These are phyloP conservation scores for Eulemur mongoz DNA, from an alignment of 2,797 vertebrate species.

Conservation along the genomic window DNA sequence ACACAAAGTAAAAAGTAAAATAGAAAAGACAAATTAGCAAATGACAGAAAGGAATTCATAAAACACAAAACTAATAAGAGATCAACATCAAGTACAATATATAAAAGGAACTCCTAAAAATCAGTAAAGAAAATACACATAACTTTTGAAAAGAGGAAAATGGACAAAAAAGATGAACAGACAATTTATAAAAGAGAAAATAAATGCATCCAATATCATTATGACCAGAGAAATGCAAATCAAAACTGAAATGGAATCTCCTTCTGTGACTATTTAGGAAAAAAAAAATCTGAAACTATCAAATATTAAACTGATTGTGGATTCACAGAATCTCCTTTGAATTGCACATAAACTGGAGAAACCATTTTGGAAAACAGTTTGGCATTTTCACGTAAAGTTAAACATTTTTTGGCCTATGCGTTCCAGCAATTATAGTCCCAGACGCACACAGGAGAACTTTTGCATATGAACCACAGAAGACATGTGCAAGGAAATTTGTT, in stretches of 20 bases:
- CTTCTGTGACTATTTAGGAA: not conserved
- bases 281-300: not conserved
- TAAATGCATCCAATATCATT: not conserved
- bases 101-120: not conserved
- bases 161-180: not conserved
- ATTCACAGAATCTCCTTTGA: not conserved
- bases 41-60: not conserved
- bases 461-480: not conserved
- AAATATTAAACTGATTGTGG: not conserved
- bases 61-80: not conserved
- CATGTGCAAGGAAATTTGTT: not conserved
- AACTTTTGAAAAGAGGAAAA: not conserved
- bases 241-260: not conserved
- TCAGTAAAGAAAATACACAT: not conserved
- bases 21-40: not conserved
- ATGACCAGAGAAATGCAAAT: not conserved
- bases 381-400: not conserved
- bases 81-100: not conserved
- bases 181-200: not conserved
- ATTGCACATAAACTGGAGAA: not conserved
- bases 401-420: not conserved
- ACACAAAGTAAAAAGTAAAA: not conserved
- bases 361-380: not conserved
- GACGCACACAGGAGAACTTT: not conserved
- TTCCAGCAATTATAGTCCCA: not conserved